Evolutionary conservation across 2,888 invertebrate genomes (phyloP).

Genomic region (Diogma glabrata): DNA sequence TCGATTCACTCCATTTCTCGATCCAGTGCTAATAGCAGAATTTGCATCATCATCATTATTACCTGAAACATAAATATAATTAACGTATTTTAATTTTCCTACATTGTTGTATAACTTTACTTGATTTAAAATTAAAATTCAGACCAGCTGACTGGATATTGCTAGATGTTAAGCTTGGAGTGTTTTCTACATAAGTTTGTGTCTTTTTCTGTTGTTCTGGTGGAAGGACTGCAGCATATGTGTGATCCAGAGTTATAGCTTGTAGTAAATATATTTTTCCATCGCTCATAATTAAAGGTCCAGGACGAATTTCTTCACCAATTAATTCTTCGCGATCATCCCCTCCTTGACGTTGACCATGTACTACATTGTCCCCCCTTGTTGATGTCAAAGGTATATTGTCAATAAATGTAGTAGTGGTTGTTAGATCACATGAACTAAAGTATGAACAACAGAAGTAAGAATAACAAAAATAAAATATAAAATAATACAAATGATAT

Average conservation of each 20-base stretch:
- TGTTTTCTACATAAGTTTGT: background rate
- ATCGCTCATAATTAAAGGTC: conserved; percentile 31
- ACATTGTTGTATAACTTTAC: background rate
- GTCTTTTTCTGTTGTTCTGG: background rate
- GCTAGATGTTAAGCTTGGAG: background rate
- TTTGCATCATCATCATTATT: conserved; percentile 57
- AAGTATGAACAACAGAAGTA: conserved; percentile 12
- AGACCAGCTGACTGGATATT: conserved; percentile 5
- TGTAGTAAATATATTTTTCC: conserved; percentile 30
- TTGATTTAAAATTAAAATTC: conserved; percentile 2
- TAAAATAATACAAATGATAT: too few species aligned
- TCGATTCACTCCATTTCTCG: conserved; percentile 45
- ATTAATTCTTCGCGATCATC: conserved; percentile 33
- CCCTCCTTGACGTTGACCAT: conserved; percentile 9
- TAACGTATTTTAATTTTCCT: background rate
- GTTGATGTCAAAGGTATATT: conserved; percentile 20
- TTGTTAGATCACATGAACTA: conserved; percentile 20
- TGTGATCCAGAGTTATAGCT: conserved; percentile 35
- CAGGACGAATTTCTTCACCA: conserved; percentile 34
- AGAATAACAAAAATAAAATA: conserved; percentile 11
- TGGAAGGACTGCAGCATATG: conserved; percentile 27
- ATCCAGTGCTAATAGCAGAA: conserved; percentile 62
- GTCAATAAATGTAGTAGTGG: conserved; percentile 20
- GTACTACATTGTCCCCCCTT: conserved; percentile 4
- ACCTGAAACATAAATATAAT: background rate